phyloP scores from a whole-genome alignment of 2,113 vertebrate genomes.

The Ondatra zibethicus region DNA sequence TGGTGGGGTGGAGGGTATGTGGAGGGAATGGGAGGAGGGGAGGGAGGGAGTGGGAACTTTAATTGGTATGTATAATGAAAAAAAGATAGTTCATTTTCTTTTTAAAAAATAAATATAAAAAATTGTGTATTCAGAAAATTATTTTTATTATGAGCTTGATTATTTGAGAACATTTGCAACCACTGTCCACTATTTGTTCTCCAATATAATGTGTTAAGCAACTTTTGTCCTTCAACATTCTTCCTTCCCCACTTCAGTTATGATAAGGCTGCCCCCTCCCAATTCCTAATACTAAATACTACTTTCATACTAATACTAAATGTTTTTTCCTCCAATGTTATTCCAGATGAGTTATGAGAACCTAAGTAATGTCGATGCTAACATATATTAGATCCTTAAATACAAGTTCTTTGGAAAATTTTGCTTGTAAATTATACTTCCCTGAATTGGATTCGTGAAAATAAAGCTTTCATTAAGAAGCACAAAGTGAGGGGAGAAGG shows the following conservation, averaged over 20 bases:
- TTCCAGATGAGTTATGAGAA: background rate
- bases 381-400: background rate
- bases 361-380: background rate
- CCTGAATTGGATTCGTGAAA: background rate
- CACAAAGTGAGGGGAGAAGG: no score
- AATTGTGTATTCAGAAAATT: no score
- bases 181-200: background rate
- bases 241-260: background rate
- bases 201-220: background rate
- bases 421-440: background rate
- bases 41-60: no score
- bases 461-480: background rate
- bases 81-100: no score
- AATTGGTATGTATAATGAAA: no score
- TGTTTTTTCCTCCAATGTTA: background rate
- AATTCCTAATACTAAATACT: background rate
- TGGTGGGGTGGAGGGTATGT: no score
- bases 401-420: constrained; percentile 31
- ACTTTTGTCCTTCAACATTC: background rate
- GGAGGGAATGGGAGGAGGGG: no score
- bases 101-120: no score
- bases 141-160: background rate
- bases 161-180: background rate
- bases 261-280: fast-evolving
- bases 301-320: background rate